Conservation (phyloP, 2,113 vertebrate genomes). For the Melanerpes formicivorus region DNA sequence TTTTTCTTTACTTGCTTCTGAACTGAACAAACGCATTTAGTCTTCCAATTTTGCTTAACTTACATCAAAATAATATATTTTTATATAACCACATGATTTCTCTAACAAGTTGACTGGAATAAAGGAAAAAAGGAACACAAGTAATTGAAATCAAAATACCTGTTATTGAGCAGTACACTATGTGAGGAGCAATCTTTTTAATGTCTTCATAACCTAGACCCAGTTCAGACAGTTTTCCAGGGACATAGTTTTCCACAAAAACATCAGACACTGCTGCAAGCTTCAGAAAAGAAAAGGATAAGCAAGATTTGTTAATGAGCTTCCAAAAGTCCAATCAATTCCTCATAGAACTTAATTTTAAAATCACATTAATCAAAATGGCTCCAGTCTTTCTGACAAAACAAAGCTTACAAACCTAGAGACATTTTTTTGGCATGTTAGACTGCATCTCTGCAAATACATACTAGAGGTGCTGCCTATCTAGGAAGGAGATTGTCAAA, state of each 20-base stretch:
- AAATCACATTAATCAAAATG: conserved; percentile 16
- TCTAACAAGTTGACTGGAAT: neutral
- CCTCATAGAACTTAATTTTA: neutral
- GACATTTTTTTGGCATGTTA: neutral
- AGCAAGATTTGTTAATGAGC: conserved; percentile 24
- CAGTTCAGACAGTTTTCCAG: conserved; percentile 87
- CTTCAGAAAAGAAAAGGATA: conserved; percentile 72
- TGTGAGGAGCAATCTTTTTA: conserved; percentile 78
- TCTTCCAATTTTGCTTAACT: neutral
- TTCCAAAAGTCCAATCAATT: neutral
- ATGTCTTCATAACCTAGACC: conserved; percentile 89
- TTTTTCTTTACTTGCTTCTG: neutral
- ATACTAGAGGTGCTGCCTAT: neutral
- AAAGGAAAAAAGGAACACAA: neutral
- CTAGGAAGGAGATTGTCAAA: neutral
- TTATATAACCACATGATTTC: neutral
- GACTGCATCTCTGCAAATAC: neutral
- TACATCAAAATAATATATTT: neutral
- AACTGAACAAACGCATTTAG: neutral
- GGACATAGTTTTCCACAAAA: conserved; percentile 92
- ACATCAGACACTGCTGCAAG: conserved; percentile 89
- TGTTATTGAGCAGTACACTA: conserved; percentile 95
- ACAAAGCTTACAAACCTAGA: neutral
- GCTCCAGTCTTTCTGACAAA: neutral
- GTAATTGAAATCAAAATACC: conserved; percentile 74